Evolutionary conservation across 2,797 vertebrate genomes (phyloP).

Genomic region (Heterohyrax brucei): DNA sequence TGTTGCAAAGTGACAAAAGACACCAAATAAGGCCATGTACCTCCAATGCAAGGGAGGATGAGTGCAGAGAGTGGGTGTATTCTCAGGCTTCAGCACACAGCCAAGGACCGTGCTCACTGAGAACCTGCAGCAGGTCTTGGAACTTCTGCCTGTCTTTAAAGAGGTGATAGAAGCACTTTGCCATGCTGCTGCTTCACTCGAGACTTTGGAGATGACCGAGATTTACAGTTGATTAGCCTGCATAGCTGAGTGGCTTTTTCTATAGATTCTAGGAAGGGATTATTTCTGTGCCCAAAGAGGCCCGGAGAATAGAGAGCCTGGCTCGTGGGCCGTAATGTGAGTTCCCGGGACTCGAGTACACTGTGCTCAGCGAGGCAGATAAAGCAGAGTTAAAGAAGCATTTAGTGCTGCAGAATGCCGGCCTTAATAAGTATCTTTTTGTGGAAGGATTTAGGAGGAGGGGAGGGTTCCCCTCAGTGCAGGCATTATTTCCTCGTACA

Average conservation of each 20-base stretch:
- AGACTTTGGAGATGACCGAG: slow-evolving; percentile 84
- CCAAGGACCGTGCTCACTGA: neutral
- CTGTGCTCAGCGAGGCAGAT: slow-evolving; percentile 89
- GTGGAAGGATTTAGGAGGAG: slow-evolving; percentile 62
- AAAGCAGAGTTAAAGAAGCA: slow-evolving; percentile 90
- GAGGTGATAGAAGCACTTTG: slow-evolving; percentile 69
- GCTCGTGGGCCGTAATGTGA: slow-evolving; percentile 79
- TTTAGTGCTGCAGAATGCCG: slow-evolving; percentile 88
- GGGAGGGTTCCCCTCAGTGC: neutral
- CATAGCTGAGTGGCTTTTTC: slow-evolving; percentile 85
- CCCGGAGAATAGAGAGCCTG: slow-evolving; percentile 85
- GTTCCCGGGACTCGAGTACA: slow-evolving; percentile 86
- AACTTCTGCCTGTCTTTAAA: neutral
- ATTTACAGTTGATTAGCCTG: slow-evolving; percentile 89
- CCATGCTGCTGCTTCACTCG: slow-evolving; percentile 82
- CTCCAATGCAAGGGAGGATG: neutral
- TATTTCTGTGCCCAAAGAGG: slow-evolving; percentile 89
- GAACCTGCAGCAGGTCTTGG: slow-evolving; percentile 71
- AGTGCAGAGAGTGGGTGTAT: neutral
- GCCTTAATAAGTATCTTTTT: slow-evolving; percentile 86
- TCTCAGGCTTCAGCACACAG: neutral
- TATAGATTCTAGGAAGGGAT: slow-evolving; percentile 89
- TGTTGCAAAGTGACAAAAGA: neutral
- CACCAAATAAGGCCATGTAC: neutral
- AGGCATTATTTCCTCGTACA: slow-evolving; percentile 64